Conservation (phyloP, 2,797 vertebrate species). For the Scleropages formosus region DNA sequence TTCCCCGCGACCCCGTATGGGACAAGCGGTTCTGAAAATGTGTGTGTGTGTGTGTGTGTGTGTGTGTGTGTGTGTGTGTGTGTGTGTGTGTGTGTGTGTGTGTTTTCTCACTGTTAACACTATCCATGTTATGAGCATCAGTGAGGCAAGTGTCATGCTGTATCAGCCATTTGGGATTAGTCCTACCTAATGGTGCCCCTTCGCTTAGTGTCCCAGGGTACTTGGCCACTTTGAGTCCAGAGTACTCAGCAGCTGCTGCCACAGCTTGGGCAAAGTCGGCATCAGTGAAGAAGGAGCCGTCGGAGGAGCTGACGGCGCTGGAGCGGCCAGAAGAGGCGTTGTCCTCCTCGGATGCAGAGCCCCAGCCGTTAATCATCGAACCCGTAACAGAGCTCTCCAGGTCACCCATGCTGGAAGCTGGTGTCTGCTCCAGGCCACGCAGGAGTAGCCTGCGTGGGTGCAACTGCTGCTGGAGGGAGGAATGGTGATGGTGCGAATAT, state of each 20-base stretch:
- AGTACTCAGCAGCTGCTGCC: conserved; percentile 91
- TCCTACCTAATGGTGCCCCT: conserved; percentile 58
- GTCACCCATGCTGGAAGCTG: conserved; percentile 94
- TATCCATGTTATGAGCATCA: no score
- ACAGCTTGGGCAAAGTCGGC: conserved; percentile 97
- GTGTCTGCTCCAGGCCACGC: conserved; percentile 92
- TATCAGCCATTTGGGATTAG: conserved; percentile 42
- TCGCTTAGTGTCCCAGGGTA: conserved; percentile 63
- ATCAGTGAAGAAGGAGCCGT: conserved; percentile 96
- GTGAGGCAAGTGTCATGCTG: no score
- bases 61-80: no score
- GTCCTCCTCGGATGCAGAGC: conserved; percentile 95
- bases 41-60: no score
- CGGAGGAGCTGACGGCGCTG: conserved; percentile 90
- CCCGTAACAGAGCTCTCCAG: conserved; percentile 96
- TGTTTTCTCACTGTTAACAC: no score
- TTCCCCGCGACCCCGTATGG: no score
- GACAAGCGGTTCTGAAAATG: no score
- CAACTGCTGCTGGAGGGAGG: conserved; percentile 56
- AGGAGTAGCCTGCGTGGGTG: conserved; percentile 83
- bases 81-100: no score
- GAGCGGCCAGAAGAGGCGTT: conserved; percentile 95
- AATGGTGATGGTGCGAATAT: conserved; percentile 35
- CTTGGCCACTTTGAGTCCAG: conserved; percentile 85
- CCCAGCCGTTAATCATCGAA: conserved; percentile 99